Base-by-base conservation (phyloP, 2,888 invertebrate genomes). In the Eueremaeus valkanovi region DNA sequence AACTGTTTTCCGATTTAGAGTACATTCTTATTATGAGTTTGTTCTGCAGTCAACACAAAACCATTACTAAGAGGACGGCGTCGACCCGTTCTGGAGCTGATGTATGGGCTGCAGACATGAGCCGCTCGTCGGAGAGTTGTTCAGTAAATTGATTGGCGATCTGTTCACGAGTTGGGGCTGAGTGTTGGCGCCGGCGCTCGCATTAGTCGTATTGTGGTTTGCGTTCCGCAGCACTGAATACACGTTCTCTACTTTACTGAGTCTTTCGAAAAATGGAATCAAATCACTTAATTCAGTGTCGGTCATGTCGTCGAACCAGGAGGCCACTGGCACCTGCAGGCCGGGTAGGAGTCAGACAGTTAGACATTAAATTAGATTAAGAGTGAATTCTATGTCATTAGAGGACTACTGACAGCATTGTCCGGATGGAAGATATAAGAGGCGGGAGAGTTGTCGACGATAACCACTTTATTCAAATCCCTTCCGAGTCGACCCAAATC, bases 351-450 rank as follows among this genome's bases (percentile, higher is more conserved):
- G 13, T 45, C 24, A 9, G 74, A 74, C 2, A 73, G 13, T n/a
- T n/a, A n/a, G n/a, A n/a, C n/a, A n/a, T n/a, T n/a, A n/a, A n/a
- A n/a, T n/a, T n/a, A n/a, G n/a, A n/a, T n/a, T n/a, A n/a, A n/a
- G n/a, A n/a, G n/a, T n/a, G 49, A 31, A 58, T 24, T 55, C 13
- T 21, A 51, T 18, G 31, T 3, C 31, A 63, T 63, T 11, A 18
- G 27, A n/a, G 18, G 27, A 27, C 36, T 5, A 89, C 92, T 90
- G 85, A 99, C 97, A 85, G 98, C 98, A 87, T 99, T 99, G 85
- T 98, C 96, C 83, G 98, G 98, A 89, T 99, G 99, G 91, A 99
- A 99, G 88, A 98, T 95, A 86, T 99, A 99, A 80, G 96, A 96
- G 83, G 97, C 97, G 82, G 99, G 99, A 82, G 98, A 99, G 87